phyloP scores from a whole-genome alignment of 1,140 invertebrate species.

The Habropoda laboriosa region DNA sequence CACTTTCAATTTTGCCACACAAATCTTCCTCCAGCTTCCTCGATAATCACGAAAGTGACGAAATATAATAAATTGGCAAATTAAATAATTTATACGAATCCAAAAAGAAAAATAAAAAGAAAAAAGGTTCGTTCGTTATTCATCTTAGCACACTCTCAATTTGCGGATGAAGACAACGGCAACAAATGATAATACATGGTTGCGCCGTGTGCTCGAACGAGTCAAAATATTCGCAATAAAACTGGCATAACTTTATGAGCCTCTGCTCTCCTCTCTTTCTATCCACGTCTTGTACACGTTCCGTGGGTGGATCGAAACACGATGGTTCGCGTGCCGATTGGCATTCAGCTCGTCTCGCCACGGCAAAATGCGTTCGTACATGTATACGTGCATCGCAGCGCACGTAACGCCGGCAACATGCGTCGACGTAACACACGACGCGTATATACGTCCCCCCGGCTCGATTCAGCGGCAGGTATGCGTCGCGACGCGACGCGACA shows the following conservation, averaged over 20 bases:
- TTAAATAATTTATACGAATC: neutral
- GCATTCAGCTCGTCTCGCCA: conserved; percentile 52
- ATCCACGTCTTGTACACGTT: too few relatives aligned
- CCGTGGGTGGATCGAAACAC: neutral
- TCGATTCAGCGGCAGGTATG: conserved; percentile 28
- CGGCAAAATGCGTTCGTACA: conserved; percentile 55
- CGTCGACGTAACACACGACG: conserved; percentile 49
- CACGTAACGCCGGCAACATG: conserved; percentile 52
- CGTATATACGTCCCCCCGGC: neutral
- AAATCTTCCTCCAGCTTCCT: too few relatives aligned
- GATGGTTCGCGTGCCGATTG: conserved; percentile 56
- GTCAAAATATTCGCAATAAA: conserved; percentile 22
- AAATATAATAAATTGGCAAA: neutral
- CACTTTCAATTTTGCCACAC: too few relatives aligned
- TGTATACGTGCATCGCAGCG: conserved; percentile 34
- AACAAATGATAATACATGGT: neutral
- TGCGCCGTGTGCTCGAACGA: neutral
- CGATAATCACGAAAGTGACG: too few relatives aligned
- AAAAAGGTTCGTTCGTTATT: neutral
- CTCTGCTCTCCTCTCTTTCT: neutral
- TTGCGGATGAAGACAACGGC: neutral
- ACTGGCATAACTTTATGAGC: conserved; percentile 8
- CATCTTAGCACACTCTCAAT: too few relatives aligned
- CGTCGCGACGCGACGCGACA: conserved; percentile 58
- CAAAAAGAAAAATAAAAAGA: too few relatives aligned